These are phyloP conservation scores for Xiphophorus couchianus DNA, from an alignment of 2,113 vertebrate species.

Conservation along the genomic window DNA sequence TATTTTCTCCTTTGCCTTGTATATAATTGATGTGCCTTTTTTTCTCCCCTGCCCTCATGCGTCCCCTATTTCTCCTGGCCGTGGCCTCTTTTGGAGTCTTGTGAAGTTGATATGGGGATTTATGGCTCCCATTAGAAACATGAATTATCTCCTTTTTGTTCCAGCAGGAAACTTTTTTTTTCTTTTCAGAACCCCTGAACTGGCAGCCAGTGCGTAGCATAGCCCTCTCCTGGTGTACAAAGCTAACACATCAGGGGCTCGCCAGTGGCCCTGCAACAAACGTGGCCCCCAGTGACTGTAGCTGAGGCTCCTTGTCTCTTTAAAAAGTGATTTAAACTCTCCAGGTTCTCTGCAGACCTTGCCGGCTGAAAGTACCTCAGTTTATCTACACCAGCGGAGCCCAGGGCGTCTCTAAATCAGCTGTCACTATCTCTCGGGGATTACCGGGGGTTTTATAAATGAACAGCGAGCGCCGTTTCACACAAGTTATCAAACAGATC, in stretches of 20 bases:
- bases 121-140: conserved; percentile 91
- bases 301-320: conserved; percentile 81
- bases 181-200: conserved; percentile 80
- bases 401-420: conserved; percentile 65
- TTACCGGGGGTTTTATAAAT: conserved; percentile 64
- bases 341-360: conserved; percentile 75
- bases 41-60: conserved; percentile 82
- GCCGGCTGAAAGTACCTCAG: conserved; percentile 53
- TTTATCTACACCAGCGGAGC: conserved; percentile 63
- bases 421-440: conserved; percentile 65
- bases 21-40: conserved; percentile 86
- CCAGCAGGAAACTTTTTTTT: conserved; percentile 89
- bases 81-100: conserved; percentile 83
- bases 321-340: conserved; percentile 86
- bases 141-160: conserved; percentile 89
- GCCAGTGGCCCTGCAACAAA: conserved; percentile 50
- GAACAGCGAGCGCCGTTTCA: conserved; percentile 63
- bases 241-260: conserved; percentile 8
- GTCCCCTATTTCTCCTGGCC: conserved; percentile 87
- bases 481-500: conserved; percentile 73
- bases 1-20: neutral
- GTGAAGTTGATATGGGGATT: conserved; percentile 90
- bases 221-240: conserved; percentile 5
- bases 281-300: conserved; percentile 49
- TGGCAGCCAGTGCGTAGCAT: neutral